These are phyloP conservation scores for Dryobates pubescens DNA, from an alignment of 2,797 vertebrate genomes.

Conservation along the genomic window DNA sequence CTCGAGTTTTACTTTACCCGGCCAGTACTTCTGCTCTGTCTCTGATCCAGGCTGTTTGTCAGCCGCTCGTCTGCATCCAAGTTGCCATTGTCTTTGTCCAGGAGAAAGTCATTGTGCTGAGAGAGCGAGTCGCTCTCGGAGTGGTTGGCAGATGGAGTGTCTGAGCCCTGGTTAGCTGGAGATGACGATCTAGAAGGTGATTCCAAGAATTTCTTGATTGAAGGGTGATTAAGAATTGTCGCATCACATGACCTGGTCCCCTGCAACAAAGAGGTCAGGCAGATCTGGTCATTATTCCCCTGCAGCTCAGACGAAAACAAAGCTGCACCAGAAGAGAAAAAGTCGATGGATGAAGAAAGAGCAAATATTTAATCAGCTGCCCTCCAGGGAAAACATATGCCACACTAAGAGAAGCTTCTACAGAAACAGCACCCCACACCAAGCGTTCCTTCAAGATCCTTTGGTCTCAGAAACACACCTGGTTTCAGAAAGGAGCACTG, in stretches of 20 bases:
- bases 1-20: conserved; percentile 80
- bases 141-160: conserved; percentile 90
- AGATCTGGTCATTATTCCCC: neutral
- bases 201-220: conserved; percentile 94
- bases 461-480: neutral
- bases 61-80: conserved; percentile 82
- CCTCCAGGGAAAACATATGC: neutral
- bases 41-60: conserved; percentile 79
- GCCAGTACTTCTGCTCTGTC: conserved; percentile 83
- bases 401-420: neutral
- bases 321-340: neutral
- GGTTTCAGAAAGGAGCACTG: neutral
- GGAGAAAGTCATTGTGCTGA: conserved; percentile 87
- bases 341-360: neutral
- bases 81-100: conserved; percentile 84
- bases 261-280: conserved; percentile 73
- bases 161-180: conserved; percentile 95
- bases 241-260: conserved; percentile 85
- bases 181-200: conserved; percentile 95
- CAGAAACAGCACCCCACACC: neutral
- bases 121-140: conserved; percentile 94
- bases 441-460: neutral
- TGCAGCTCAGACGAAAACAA: neutral
- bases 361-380: conserved; percentile 37
- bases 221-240: conserved; percentile 93